phyloP scores from a whole-genome alignment of 1,140 invertebrate species.

The Andrena cerasifolii region DNA sequence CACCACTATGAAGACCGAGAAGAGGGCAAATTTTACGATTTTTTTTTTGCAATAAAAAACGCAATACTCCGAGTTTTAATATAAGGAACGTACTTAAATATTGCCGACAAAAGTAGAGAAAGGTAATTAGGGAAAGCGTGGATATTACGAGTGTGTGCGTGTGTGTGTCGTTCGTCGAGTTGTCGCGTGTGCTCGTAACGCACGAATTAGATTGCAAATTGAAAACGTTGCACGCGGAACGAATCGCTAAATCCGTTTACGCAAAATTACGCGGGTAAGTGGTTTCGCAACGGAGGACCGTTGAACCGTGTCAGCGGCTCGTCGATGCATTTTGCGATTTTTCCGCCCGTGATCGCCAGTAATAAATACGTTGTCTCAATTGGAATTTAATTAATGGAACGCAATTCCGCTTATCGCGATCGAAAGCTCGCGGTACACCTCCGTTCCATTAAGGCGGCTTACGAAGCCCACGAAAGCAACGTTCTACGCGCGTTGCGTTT shows the following conservation, averaged over 20 bases:
- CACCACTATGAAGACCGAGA: too few relatives aligned
- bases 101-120: too few relatives aligned
- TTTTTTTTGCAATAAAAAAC: too few relatives aligned
- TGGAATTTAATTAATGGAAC: slow-evolving; percentile 48
- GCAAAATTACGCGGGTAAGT: slow-evolving; percentile 12
- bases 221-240: neutral
- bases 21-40: too few relatives aligned
- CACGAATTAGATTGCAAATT: slow-evolving; percentile 5
- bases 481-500: neutral
- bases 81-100: too few relatives aligned
- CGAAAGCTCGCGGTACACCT: slow-evolving; percentile 27
- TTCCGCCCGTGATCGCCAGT: neutral
- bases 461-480: slow-evolving; percentile 17
- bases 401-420: slow-evolving; percentile 42
- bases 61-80: too few relatives aligned
- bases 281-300: slow-evolving; percentile 23
- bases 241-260: slow-evolving; percentile 21
- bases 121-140: too few relatives aligned
- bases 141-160: too few relatives aligned
- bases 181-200: neutral
- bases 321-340: slow-evolving; percentile 6
- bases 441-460: slow-evolving; percentile 41
- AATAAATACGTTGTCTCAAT: slow-evolving; percentile 50
- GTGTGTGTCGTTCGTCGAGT: too few relatives aligned
- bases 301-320: slow-evolving; percentile 40